phyloP scores from a whole-genome alignment of 2,797 vertebrate genomes.

The Hippocampus kuda region DNA sequence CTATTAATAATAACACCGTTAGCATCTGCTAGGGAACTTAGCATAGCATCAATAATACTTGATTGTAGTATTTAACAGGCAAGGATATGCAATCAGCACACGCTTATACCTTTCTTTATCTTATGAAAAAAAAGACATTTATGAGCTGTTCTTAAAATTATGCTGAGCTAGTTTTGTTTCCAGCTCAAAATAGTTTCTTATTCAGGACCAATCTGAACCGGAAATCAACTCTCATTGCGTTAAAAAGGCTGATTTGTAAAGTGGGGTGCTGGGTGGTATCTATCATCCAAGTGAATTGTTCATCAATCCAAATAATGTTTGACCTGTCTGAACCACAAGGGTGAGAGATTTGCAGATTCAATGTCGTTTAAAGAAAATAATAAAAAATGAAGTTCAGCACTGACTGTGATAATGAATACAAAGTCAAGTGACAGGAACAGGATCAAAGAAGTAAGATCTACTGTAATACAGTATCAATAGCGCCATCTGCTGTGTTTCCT shows the following conservation, averaged over 20 bases:
- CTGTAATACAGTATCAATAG: constrained; percentile 23
- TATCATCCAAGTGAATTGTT: not conserved
- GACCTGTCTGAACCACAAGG: constrained; percentile 1
- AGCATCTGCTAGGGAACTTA: no score
- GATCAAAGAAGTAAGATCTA: not conserved
- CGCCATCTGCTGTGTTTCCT: constrained; percentile 40
- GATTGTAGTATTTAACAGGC: no score
- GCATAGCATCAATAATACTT: no score
- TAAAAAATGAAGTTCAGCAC: no score
- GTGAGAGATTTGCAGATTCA: not conserved
- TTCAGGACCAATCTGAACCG: not conserved
- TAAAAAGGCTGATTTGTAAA: not conserved
- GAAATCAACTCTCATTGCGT: constrained; percentile 7
- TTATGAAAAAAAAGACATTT: no score
- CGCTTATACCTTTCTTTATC: no score
- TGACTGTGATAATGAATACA: not conserved
- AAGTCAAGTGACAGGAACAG: not conserved
- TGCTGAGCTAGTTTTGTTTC: no score
- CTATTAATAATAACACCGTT: no score
- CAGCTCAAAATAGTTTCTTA: no score
- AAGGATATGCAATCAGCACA: no score
- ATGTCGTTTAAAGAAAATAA: not conserved
- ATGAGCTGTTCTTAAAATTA: no score
- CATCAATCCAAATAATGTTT: constrained; percentile 9
- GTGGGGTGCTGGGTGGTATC: not conserved